Conservation (phyloP, 2,888 invertebrate species). For the Tubulanus polymorphus region DNA sequence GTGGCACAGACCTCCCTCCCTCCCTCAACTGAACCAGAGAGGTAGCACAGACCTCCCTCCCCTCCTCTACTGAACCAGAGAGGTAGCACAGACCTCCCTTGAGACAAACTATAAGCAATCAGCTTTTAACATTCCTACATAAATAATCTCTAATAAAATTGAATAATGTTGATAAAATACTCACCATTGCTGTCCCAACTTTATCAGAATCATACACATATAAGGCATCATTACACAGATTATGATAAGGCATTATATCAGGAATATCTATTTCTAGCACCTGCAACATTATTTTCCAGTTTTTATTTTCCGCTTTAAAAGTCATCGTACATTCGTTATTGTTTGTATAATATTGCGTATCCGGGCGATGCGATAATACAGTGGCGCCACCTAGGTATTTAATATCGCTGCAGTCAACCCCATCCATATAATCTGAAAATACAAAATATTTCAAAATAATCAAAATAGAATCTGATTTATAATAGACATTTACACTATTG, state of each 20-base stretch:
- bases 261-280: slow-evolving; percentile 45
- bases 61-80: too few relatives aligned
- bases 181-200: slow-evolving; percentile 39
- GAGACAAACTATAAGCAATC: too few relatives aligned
- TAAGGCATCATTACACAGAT: slow-evolving; percentile 46
- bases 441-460: slow-evolving; percentile 9
- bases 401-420: slow-evolving; percentile 32
- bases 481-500: too few relatives aligned
- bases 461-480: background rate
- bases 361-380: slow-evolving; percentile 39
- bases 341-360: slow-evolving; percentile 27
- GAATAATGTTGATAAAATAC: too few relatives aligned
- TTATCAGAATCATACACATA: slow-evolving; percentile 42
- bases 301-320: slow-evolving; percentile 37
- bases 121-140: too few relatives aligned
- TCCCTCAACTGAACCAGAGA: too few relatives aligned
- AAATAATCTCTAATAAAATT: too few relatives aligned
- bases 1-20: too few relatives aligned
- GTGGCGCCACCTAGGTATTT: slow-evolving; percentile 41
- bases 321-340: slow-evolving; percentile 39
- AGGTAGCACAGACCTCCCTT: too few relatives aligned
- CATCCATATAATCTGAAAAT: slow-evolving; percentile 45
- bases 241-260: slow-evolving; percentile 28
- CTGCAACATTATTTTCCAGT: slow-evolving; percentile 43
- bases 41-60: too few relatives aligned